Conservation (phyloP, 1,140 invertebrate genomes). For the Bombus turneri region DNA sequence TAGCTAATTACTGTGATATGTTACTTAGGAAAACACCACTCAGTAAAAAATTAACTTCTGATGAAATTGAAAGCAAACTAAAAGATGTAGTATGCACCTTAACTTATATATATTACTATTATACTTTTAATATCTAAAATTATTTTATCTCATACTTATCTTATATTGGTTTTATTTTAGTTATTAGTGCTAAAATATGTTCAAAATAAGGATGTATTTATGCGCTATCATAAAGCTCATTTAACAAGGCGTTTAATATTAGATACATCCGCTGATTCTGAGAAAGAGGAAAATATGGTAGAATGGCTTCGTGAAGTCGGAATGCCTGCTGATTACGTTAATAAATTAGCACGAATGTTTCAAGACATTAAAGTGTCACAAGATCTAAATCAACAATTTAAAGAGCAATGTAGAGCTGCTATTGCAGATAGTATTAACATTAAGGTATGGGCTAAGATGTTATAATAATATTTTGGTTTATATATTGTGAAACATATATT, state of each 20-base stretch:
- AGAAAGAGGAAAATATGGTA: slow-evolving; percentile 99
- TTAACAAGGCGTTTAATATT: slow-evolving; percentile 97
- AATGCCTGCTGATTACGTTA: slow-evolving; percentile 99
- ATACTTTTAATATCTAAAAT: neutral
- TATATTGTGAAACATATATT: neutral
- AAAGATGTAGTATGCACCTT: slow-evolving; percentile 91
- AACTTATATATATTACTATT: slow-evolving; percentile 2
- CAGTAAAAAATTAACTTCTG: slow-evolving; percentile 97
- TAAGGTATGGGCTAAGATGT: slow-evolving; percentile 79
- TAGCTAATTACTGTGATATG: slow-evolving; percentile 99
- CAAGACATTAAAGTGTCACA: slow-evolving; percentile 99
- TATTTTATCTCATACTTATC: slow-evolving; percentile 9
- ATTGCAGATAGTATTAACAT: slow-evolving; percentile 89
- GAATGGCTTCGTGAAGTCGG: slow-evolving; percentile 97
- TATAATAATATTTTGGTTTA: neutral
- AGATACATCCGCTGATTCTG: slow-evolving; percentile 98
- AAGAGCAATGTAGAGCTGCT: slow-evolving; percentile 85
- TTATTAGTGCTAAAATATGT: slow-evolving; percentile 99
- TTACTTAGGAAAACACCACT: slow-evolving; percentile 97
- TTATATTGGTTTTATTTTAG: slow-evolving; percentile 79
- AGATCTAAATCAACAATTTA: slow-evolving; percentile 98
- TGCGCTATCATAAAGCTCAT: slow-evolving; percentile 99
- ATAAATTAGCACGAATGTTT: slow-evolving; percentile 98
- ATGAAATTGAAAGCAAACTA: slow-evolving; percentile 97
- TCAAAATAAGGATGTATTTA: slow-evolving; percentile 99